phyloP scores from a whole-genome alignment of 2,797 vertebrate species.

The Aulostomus chinensis region DNA sequence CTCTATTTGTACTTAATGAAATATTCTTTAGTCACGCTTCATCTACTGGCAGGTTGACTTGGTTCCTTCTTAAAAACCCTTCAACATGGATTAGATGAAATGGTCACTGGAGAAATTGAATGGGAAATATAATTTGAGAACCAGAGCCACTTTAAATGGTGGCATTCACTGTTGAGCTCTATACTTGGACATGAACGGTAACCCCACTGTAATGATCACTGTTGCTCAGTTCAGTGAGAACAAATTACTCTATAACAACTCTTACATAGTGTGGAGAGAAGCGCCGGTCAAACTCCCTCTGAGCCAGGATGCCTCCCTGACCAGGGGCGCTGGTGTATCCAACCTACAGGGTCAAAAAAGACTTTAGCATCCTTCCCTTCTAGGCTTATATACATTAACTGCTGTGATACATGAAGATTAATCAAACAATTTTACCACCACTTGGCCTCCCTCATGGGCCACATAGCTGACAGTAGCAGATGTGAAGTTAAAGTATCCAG shows the following conservation, averaged over 20 bases:
- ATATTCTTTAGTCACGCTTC: no score
- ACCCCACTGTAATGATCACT: no score
- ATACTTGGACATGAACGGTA: no score
- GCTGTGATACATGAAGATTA: neutral
- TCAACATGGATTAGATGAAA: no score
- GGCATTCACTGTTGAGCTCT: no score
- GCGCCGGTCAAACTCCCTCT: conserved; percentile 92
- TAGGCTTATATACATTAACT: fast-evolving
- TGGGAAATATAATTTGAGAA: no score
- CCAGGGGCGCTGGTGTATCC: conserved; percentile 95
- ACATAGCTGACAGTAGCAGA: conserved; percentile 92
- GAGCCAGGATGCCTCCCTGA: conserved; percentile 94
- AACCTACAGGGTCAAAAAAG: conserved; percentile 70
- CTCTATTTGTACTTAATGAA: no score
- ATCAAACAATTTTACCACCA: conserved; percentile 83
- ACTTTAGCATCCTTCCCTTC: neutral
- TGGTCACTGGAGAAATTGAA: no score
- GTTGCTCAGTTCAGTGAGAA: no score
- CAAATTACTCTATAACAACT: conserved; percentile 1
- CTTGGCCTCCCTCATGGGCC: conserved; percentile 91
- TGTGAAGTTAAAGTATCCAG: conserved; percentile 97
- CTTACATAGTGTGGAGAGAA: conserved; percentile 98
- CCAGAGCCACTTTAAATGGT: no score
- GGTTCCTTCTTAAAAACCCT: no score
- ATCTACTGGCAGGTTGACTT: no score